Evolutionary conservation across 2,113 vertebrate species (phyloP).

Genomic region (Cepphus grylle): DNA sequence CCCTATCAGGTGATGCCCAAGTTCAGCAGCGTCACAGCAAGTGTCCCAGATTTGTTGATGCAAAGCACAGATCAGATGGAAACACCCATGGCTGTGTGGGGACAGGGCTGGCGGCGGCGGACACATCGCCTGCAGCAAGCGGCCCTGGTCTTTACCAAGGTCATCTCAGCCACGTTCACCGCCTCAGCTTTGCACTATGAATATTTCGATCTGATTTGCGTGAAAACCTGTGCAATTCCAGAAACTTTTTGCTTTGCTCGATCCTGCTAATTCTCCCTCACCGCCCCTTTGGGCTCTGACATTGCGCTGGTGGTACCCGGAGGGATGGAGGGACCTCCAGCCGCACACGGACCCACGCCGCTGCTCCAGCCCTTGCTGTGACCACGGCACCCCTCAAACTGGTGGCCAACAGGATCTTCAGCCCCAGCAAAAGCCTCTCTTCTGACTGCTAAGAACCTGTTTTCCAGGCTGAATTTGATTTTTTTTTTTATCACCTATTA

Average conservation of each 20-base stretch:
- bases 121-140: background rate
- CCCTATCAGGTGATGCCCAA: background rate
- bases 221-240: background rate
- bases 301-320: accelerated
- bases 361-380: background rate
- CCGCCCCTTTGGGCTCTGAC: background rate
- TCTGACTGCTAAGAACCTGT: background rate
- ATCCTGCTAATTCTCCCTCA: background rate
- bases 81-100: accelerated
- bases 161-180: background rate
- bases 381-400: background rate
- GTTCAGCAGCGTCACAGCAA: background rate
- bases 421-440: background rate
- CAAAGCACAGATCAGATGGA: background rate
- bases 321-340: too few species aligned
- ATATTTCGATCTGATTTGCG: background rate
- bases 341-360: accelerated
- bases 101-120: background rate
- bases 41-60: background rate
- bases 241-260: background rate
- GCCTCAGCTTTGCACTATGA: background rate
- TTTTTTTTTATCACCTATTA: background rate
- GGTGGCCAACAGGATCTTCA: background rate
- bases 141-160: background rate
- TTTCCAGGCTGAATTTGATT: background rate